These are phyloP conservation scores for Poeciliopsis retropinna DNA, from an alignment of 2,113 vertebrate genomes.

Conservation along the genomic window DNA sequence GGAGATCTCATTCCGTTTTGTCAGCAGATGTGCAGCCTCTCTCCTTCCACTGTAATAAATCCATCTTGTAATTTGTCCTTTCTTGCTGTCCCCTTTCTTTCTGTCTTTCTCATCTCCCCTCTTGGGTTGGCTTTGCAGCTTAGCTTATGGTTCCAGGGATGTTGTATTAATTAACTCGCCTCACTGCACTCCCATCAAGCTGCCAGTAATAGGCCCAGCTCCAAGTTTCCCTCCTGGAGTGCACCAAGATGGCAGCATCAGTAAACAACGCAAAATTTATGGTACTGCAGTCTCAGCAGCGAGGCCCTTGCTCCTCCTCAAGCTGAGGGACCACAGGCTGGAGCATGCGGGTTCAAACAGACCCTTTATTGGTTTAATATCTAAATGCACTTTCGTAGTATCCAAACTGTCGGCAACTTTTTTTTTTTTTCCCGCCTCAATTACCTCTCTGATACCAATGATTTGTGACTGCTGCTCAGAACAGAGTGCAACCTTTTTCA, in stretches of 20 bases:
- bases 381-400: constrained; percentile 50
- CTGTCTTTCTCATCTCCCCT: constrained; percentile 40
- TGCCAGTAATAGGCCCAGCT: constrained; percentile 71
- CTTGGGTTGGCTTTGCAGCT: constrained; percentile 61
- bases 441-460: constrained; percentile 43
- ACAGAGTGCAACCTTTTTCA: constrained; percentile 64
- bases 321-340: constrained; percentile 31
- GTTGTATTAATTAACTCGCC: constrained; percentile 78
- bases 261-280: constrained; percentile 76
- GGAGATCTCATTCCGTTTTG: constrained; percentile 15
- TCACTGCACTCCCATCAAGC: constrained; percentile 77
- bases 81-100: constrained; percentile 29
- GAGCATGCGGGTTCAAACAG: constrained; percentile 40
- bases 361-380: constrained; percentile 47
- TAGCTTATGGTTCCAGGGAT: constrained; percentile 64
- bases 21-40: constrained; percentile 17
- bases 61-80: constrained; percentile 38
- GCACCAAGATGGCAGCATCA: constrained; percentile 71
- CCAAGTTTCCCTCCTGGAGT: constrained; percentile 68
- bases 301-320: constrained; percentile 44
- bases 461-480: constrained; percentile 57
- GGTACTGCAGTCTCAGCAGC: constrained; percentile 52
- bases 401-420: constrained; percentile 27
- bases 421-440: neutral
- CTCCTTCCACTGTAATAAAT: constrained; percentile 24